Evolutionary conservation across 2,888 invertebrate species (phyloP).

Genomic region (Noctua pronuba): DNA sequence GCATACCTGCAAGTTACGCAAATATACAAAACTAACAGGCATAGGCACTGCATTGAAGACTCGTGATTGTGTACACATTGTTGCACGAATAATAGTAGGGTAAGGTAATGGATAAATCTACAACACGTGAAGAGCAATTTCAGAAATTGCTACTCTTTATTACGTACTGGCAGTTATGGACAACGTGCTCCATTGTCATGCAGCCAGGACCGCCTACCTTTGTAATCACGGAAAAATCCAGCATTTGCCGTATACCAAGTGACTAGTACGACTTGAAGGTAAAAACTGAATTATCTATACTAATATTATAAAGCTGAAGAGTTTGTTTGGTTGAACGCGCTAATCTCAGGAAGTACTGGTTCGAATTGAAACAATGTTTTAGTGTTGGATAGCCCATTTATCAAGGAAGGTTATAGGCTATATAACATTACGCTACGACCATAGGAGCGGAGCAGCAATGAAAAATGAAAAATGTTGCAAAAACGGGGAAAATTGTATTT

Average conservation of each 20-base stretch:
- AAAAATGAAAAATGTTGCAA: too few species aligned
- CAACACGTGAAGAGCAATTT: slow-evolving; percentile 37
- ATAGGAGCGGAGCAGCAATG: too few species aligned
- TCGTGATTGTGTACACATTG: slow-evolving; percentile 20
- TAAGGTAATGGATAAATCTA: slow-evolving; percentile 24
- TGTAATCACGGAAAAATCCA: slow-evolving; percentile 30
- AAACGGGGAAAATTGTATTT: too few species aligned
- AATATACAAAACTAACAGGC: neutral
- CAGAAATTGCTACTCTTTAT: slow-evolving; percentile 42
- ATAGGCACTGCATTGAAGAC: neutral
- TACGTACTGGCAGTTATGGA: neutral
- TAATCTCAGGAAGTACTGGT: too few species aligned
- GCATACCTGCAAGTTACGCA: neutral
- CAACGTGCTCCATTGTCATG: slow-evolving; percentile 45
- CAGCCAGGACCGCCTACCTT: slow-evolving; percentile 24
- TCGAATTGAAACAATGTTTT: too few species aligned
- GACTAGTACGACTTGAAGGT: neutral
- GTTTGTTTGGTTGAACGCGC: too few species aligned
- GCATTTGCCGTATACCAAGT: neutral
- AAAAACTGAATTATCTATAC: neutral
- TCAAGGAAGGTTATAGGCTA: too few species aligned
- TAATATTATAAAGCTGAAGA: too few species aligned
- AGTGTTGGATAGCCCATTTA: too few species aligned
- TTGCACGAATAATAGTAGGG: slow-evolving; percentile 10
- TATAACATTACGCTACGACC: too few species aligned